Percentiles rank a stretch among this genome's conserved stretches.
phyloP scores from a whole-genome alignment of 2,888 invertebrate species.

The Punctoribates punctum region DNA sequence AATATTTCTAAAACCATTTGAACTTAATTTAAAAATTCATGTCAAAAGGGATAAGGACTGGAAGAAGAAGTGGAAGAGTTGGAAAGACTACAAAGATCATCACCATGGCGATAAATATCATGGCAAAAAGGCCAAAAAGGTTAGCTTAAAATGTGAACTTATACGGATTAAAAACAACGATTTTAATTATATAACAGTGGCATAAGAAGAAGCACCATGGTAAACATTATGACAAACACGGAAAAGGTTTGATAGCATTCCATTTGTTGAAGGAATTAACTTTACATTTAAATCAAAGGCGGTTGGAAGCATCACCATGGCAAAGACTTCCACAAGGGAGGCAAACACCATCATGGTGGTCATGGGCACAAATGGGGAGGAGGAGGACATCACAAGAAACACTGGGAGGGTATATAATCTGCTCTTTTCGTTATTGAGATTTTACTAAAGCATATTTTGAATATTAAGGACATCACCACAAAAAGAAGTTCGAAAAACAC shows the following conservation, averaged over 20 bases:
- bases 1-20: slow-evolving; percentile 19
- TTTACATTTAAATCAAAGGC: not conserved
- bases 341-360: not conserved
- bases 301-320: slow-evolving; percentile 24
- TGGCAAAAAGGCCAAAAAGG: slow-evolving; percentile 3
- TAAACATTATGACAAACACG: slow-evolving; percentile 28
- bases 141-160: too few species aligned
- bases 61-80: slow-evolving; percentile 34
- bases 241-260: slow-evolving; percentile 2
- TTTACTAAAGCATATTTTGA: not conserved
- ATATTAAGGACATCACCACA: slow-evolving; percentile 10
- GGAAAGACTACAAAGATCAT: not conserved
- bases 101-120: not conserved
- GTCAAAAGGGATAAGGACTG: slow-evolving; percentile 37
- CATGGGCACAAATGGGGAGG: not conserved
- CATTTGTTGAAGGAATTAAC: not conserved
- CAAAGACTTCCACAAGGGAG: slow-evolving; percentile 15
- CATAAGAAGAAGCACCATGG: slow-evolving; percentile 18
- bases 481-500: not conserved
- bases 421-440: not conserved
- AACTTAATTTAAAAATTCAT: too few species aligned
- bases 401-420: not conserved
- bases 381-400: slow-evolving; percentile 20
- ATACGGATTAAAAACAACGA: too few species aligned
- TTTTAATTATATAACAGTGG: not conserved